Base-by-base conservation (phyloP, 2,113 vertebrate genomes). In the Ageneiosus marmoratus region DNA sequence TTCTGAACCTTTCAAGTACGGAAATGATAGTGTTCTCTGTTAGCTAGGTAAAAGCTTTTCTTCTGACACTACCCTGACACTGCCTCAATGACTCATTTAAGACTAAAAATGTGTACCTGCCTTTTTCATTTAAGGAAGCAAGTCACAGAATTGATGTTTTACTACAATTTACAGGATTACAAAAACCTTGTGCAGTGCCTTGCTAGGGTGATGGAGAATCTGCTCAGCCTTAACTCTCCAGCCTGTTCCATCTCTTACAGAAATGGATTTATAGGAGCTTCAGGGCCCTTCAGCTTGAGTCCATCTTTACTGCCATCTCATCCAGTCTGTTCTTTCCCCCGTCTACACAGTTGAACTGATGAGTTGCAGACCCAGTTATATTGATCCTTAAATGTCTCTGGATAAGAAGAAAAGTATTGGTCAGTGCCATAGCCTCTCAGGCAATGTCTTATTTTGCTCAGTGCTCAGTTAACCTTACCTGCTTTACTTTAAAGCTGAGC, bases 371-470 rank as follows among this genome's bases (percentile, higher is more conserved):
- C 86, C 53, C 82, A 74, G 82, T 79, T 62, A 84, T 92, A 91
- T 91, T 88, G 91, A 93, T 93, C 87, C 87, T 87, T 89, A 91
- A 90, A 91, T 90, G 87, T 86, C 90, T 89, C 86, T 76, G 77
- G 48, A 81, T 74, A 81, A 82, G 77, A 91, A 92, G 87, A 90
- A 90, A 91, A 91, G 87, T 78, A 76, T 73, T 87, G 85, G 86
- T 91, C 89, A 91, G 69, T 86, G 90, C 77, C 81, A 60, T 70
- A 83, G 78, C 60, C 77, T 56, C 53, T 69, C 77, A 53, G 48
- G 69, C 29, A 27, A 70, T 11, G 73, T 81, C 78, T 81, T 70
- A 20, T 78, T 87, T 86, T 81, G 83, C 90, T 90, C 81, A 87
- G 69, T 82, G 88, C 85, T 29, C 9, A 0, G 37, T 72, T 34